Evolutionary conservation across 2,888 invertebrate species (phyloP).

Genomic region (Dasypogon diadema): DNA sequence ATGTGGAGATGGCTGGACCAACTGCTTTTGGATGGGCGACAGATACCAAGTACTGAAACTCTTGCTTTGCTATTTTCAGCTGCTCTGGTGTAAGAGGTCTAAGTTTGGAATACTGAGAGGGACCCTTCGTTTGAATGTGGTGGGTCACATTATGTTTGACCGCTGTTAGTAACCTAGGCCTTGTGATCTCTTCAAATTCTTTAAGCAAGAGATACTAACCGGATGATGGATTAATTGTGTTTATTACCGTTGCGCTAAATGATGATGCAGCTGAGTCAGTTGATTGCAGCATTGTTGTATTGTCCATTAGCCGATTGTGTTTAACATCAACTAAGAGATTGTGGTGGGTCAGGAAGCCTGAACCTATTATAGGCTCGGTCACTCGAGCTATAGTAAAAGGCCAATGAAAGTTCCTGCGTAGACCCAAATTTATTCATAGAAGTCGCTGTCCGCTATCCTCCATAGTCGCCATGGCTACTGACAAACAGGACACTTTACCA

Average conservation of each 20-base stretch:
- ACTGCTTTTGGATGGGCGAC: slow-evolving; percentile 64
- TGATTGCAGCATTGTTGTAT: slow-evolving; percentile 11
- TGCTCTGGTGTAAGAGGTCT: not conserved
- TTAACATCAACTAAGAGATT: slow-evolving; percentile 25
- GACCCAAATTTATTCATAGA: not conserved
- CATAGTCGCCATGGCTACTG: too few relatives aligned
- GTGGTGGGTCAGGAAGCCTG: slow-evolving; percentile 24
- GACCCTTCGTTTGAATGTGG: slow-evolving; percentile 1
- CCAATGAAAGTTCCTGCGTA: slow-evolving; percentile 6
- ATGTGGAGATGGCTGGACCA: slow-evolving; percentile 66
- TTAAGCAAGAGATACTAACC: not conserved
- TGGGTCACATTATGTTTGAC: not conserved
- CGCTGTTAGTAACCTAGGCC: not conserved
- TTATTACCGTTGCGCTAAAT: not conserved
- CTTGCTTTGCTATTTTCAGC: not conserved
- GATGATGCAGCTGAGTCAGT: not conserved
- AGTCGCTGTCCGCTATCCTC: too few relatives aligned
- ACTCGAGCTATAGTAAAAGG: slow-evolving; percentile 40
- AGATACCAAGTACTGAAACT: slow-evolving; percentile 61
- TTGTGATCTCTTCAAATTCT: not conserved
- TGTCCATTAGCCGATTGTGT: slow-evolving; percentile 43
- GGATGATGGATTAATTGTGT: not conserved
- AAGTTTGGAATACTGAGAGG: not conserved
- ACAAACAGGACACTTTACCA: too few relatives aligned
- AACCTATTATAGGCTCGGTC: slow-evolving; percentile 24